A percentile compares a stretch with the other conserved stretches of the same genome.
Evolutionary conservation across 1,140 invertebrate species (phyloP).

Genomic region (Platyscapa corneri): DNA sequence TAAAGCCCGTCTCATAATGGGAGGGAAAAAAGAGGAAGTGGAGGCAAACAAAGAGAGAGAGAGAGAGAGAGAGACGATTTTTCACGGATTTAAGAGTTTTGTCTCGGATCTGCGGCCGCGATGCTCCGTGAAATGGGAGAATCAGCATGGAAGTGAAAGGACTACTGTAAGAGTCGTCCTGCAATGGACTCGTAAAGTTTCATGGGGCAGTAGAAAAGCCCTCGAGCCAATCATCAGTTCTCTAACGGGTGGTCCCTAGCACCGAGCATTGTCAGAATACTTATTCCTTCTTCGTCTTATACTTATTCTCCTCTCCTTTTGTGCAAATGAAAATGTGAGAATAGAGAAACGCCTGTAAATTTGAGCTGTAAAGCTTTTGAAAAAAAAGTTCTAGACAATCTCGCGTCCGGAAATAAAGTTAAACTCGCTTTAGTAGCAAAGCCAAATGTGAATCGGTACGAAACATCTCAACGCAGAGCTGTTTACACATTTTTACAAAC

Average conservation of each 20-base stretch:
- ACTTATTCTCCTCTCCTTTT: conserved; percentile 16
- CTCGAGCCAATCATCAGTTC: conserved; percentile 52
- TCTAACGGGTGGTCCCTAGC: conserved; percentile 43
- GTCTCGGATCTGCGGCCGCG: conserved; percentile 12
- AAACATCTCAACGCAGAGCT: not conserved
- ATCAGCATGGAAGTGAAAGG: conserved; percentile 43
- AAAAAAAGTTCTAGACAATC: conserved; percentile 31
- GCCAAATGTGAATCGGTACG: conserved; percentile 14
- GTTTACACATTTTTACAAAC: not conserved
- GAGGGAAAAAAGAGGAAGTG: no score
- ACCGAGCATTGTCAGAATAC: conserved; percentile 23
- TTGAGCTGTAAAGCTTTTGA: conserved; percentile 36
- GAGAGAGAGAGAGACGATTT: conserved; percentile 30
- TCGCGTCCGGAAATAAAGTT: conserved; percentile 28
- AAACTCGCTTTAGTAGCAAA: conserved; percentile 18
- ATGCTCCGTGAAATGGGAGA: conserved; percentile 13
- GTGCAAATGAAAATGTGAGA: conserved; percentile 46
- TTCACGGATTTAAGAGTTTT: conserved; percentile 37
- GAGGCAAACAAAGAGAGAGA: not conserved
- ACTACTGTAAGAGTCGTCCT: conserved; percentile 41
- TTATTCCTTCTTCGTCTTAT: conserved; percentile 21
- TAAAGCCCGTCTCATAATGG: not conserved
- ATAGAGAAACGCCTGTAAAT: conserved; percentile 11
- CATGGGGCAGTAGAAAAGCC: conserved; percentile 50
- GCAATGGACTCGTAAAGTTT: conserved; percentile 50